Evolutionary conservation across 2,797 vertebrate species (phyloP), one percentile per base, ranked within the genome.

Genomic region (Peromyscus aztecus): DNA sequence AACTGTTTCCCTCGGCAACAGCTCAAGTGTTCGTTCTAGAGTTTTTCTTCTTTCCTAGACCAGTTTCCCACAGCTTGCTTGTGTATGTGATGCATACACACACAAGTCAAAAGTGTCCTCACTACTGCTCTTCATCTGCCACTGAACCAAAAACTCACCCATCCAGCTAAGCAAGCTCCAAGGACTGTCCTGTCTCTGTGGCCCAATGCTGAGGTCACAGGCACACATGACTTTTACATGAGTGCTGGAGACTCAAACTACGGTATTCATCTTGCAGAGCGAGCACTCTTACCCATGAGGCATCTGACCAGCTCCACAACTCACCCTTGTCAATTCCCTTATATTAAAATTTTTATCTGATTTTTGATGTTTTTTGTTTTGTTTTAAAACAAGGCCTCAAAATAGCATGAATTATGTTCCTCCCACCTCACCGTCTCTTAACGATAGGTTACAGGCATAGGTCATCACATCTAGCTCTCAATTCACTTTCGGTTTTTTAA

Each of bases 1-100:
- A 97, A 57, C 57, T 73, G n/a, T 65, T 91, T 94, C 21, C n/a
- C 27, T 75, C 77, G 52, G 87, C 77, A 59, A 59, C 86, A 94
- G 23, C 46, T 67, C n/a, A 27, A 40, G 7, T 49, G 23, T 87
- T 13, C 40, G 37, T 73, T 93, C 49, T 81, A 89, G 37, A 91
- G 43, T 91, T 89, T 82, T 87, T 24, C 63, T 34, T 85, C 80
- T 83, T 91, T 16, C 34, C 31, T 65, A 65, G 43, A 89, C 73
- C 23, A 82, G 73, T 16, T 49, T 93, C 8, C 17, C 27, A 61
- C 63, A 73, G 40, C 46, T 67, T 37, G 59, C 14, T 31, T 85
- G 65, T 89, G 27, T 37, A 11, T 31, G 10, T 6, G 49, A 87
- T 71, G 12, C 37, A 24, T n/a, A 67, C 21, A 40, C 19, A 6